Conservation (phyloP, 2,888 invertebrate genomes). For the Drosophila leonis region DNA sequence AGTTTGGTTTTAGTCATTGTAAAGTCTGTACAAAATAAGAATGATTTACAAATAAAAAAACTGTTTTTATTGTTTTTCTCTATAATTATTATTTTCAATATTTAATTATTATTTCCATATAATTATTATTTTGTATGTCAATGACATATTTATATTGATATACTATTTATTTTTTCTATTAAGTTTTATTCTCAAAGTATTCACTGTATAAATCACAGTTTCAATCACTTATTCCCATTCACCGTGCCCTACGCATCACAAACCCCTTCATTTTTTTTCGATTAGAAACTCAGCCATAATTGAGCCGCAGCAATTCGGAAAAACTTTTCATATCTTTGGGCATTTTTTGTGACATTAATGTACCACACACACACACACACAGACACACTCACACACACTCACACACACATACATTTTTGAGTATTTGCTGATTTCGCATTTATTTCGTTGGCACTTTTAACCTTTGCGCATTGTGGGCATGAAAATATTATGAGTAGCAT, state of each 20-base stretch:
- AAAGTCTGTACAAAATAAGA: too few species aligned
- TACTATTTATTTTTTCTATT: background rate
- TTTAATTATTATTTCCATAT: too few species aligned
- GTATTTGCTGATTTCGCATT: slow-evolving; percentile 69
- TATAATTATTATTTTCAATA: too few species aligned
- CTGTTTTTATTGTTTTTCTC: too few species aligned
- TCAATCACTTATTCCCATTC: background rate
- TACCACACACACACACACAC: slow-evolving; percentile 16
- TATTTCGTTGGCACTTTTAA: slow-evolving; percentile 48
- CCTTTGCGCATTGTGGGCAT: slow-evolving; percentile 74
- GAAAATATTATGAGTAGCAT: slow-evolving; percentile 78
- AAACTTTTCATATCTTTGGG: slow-evolving; percentile 52
- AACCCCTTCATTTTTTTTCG: slow-evolving; percentile 22
- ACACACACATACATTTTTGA: slow-evolving; percentile 11
- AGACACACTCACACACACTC: background rate
- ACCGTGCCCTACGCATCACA: slow-evolving; percentile 24
- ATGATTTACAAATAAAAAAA: too few species aligned
- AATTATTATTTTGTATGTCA: too few species aligned
- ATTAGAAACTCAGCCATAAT: slow-evolving; percentile 33
- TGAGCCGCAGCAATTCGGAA: slow-evolving; percentile 18
- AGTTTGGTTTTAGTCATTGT: too few species aligned
- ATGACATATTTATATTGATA: too few species aligned
- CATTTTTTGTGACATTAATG: slow-evolving; percentile 49
- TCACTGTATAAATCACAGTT: background rate
- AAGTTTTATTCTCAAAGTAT: background rate